A percentile compares a stretch with the other conserved stretches of the same genome.
These are phyloP conservation scores for Tenebrio molitor DNA, from an alignment of 1,140 invertebrate species.

Conservation along the genomic window DNA sequence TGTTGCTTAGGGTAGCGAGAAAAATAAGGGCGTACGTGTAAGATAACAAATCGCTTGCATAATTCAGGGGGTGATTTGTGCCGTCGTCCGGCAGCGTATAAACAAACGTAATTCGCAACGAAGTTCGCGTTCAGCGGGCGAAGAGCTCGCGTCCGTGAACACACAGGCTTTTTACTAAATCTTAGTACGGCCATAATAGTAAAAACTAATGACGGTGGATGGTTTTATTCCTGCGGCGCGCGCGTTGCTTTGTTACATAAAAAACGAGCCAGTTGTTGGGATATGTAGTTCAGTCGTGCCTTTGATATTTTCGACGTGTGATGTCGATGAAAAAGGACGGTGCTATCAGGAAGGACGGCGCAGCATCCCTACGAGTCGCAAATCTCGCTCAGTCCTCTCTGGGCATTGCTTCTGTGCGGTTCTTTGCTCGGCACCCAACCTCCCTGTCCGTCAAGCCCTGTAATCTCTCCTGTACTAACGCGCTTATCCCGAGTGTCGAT, in stretches of 20 bases:
- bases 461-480: constrained; percentile 44
- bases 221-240: not conserved
- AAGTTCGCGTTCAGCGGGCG: not conserved
- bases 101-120: constrained; percentile 14
- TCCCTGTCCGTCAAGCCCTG: constrained; percentile 52
- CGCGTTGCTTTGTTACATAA: constrained; percentile 26
- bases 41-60: not conserved
- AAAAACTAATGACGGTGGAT: constrained; percentile 28
- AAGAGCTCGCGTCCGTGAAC: not conserved
- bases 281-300: constrained; percentile 38
- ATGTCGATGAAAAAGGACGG: constrained; percentile 36
- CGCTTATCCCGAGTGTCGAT: constrained; percentile 44
- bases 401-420: constrained; percentile 54
- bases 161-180: not conserved
- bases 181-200: constrained; percentile 29
- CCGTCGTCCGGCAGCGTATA: constrained; percentile 16
- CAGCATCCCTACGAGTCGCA: constrained; percentile 47
- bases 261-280: constrained; percentile 35
- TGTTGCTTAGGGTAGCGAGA: not conserved
- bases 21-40: constrained; percentile 28
- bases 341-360: constrained; percentile 44
- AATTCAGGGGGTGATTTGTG: constrained; percentile 37
- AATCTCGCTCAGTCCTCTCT: constrained; percentile 52
- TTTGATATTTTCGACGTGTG: constrained; percentile 40
- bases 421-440: constrained; percentile 50